Base-by-base conservation (phyloP, 37 sponge, comb jelly and placozoan genomes). In the Halichondria panicea region DNA sequence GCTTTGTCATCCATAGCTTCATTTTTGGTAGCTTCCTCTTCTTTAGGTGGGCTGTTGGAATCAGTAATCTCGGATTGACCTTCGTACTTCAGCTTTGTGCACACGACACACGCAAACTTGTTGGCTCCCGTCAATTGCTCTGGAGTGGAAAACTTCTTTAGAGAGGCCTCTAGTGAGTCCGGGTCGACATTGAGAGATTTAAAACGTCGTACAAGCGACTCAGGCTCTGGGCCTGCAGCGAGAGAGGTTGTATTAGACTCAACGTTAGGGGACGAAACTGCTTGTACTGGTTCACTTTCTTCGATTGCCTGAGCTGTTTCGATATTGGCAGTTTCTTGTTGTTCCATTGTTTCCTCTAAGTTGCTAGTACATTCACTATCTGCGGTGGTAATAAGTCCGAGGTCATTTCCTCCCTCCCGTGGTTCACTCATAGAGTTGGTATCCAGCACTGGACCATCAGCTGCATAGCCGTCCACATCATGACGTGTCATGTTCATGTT, bases 111-210 rank as follows among this genome's bases (percentile, higher is more conserved):
- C 28, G 78, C 73, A 80, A 88, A 95, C 78, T 71, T 81, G 59
- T 95, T 88, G 32, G 72, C 69, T n/a, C 93, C 90, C 0, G 64
- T 76, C 37, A 95, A 75, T 13, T 86, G 43, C 57, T 95, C 96
- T 11, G 55, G 66, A 9, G 71, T 11, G 53, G 78, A 81, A 82
- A 92, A 94, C 28, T 68, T 46, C 63, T 74, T 66, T 59, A 94
- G 60, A 36, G 87, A 87, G 1, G 34, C 66, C 15, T 76, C 74
- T 11, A 94, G 68, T 2, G 78, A 58, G 52, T 73, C 80, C 5
- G 35, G 19, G 32, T 70, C 34, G 32, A 35, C 22, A 32, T 54
- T 31, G 11, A 48, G 15, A 11, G 13, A n/a, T n/a, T n/a, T n/a
- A n/a, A n/a, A n/a, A n/a, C n/a, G n/a, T n/a, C n/a, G n/a, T n/a